phyloP scores from a whole-genome alignment of 1,140 invertebrate species.

The Philotrypesis tridentata region DNA sequence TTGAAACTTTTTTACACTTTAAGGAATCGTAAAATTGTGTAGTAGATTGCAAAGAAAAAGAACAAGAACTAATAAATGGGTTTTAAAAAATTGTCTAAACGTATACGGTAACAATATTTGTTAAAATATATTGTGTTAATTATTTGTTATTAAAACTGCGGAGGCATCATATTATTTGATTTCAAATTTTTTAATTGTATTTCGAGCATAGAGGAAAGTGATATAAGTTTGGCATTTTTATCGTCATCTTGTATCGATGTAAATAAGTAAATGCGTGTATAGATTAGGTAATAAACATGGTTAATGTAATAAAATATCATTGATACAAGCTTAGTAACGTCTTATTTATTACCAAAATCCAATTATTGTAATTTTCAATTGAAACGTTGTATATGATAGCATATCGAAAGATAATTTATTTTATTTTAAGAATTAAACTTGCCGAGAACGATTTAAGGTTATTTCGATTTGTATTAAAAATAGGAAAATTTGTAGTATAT shows the following conservation, averaged over 20 bases:
- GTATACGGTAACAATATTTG: not conserved
- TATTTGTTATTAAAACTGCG: not conserved
- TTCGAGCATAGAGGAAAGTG: slow-evolving; percentile 28
- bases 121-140: not conserved
- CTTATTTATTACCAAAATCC: slow-evolving; percentile 22
- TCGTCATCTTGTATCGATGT: slow-evolving; percentile 50
- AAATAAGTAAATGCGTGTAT: slow-evolving; percentile 51
- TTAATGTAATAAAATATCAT: slow-evolving; percentile 51
- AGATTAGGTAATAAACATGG: slow-evolving; percentile 41
- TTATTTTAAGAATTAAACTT: too few species aligned
- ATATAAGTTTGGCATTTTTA: slow-evolving; percentile 46
- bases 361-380: not conserved
- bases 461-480: too few species aligned
- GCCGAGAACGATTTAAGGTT: too few species aligned
- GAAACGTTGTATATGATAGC: too few species aligned
- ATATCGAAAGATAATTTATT: too few species aligned
- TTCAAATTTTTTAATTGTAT: slow-evolving; percentile 13
- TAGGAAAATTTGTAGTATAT: too few species aligned
- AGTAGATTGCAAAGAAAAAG: not conserved
- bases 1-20: not conserved
- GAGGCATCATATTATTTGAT: slow-evolving; percentile 10
- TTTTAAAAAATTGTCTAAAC: not conserved
- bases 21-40: not conserved
- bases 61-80: not conserved
- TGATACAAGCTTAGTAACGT: slow-evolving; percentile 37